phyloP scores from a whole-genome alignment of 2,113 vertebrate species.

The Dipodomys merriami region DNA sequence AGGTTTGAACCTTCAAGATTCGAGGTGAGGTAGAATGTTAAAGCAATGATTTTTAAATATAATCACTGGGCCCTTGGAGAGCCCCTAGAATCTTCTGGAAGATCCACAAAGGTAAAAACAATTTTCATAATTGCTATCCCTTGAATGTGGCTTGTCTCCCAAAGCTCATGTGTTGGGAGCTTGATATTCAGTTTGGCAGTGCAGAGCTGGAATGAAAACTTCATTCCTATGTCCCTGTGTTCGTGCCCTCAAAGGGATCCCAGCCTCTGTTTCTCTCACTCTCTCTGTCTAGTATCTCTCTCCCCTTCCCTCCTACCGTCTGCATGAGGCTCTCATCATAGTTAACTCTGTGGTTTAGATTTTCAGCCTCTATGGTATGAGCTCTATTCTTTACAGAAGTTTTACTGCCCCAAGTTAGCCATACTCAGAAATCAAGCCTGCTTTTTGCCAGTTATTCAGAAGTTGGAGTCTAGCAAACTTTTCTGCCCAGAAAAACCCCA shows the following conservation, averaged over 20 bases:
- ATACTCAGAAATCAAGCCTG: too few relatives aligned
- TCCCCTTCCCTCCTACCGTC: not conserved
- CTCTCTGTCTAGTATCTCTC: too few relatives aligned
- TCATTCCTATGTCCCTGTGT: not conserved
- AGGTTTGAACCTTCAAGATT: not conserved
- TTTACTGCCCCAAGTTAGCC: not conserved
- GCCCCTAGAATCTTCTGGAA: not conserved
- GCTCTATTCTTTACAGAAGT: not conserved
- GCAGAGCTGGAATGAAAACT: too few relatives aligned
- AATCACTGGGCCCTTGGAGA: not conserved
- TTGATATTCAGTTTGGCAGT: not conserved
- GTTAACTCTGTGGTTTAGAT: not conserved
- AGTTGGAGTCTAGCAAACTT: too few relatives aligned
- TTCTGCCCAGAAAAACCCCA: too few relatives aligned
- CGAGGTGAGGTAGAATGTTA: not conserved
- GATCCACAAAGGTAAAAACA: not conserved
- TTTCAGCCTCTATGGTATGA: not conserved
- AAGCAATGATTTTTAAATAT: not conserved
- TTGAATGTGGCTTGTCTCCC: not conserved
- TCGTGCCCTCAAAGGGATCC: too few relatives aligned
- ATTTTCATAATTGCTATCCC: not conserved
- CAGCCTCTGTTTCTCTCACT: too few relatives aligned
- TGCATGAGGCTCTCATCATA: not conserved
- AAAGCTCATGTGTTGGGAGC: not conserved
- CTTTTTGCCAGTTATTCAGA: too few relatives aligned